Base-by-base conservation (phyloP, 2,888 invertebrate species). In the Oligia latruncula region DNA sequence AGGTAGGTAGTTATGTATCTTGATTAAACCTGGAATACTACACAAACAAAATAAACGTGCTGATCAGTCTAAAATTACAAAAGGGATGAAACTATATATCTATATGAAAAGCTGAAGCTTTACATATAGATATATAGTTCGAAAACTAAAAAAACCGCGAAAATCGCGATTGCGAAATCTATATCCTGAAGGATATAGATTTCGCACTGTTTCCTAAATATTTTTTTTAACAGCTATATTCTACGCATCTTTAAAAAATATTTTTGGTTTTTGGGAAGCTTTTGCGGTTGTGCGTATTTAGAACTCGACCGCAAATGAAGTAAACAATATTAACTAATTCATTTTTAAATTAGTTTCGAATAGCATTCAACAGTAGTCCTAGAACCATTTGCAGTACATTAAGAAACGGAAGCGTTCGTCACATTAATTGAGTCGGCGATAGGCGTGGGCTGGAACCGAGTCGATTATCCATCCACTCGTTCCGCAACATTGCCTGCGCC, bases 331-430 rank as follows among this genome's bases (percentile, higher is more conserved):
- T 62, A 66, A 29, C 64, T 40, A 15, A 52, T 46, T 62, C n/a
- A 74, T 74, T 71, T 76, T 74, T 71, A 13, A 77, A 74, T 75
- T 80, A 40, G 23, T 52, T 68, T 29, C 62, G 17, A 74, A 74
- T 71, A 35, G 60, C 72, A 80, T 80, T 75, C 62, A 76, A 67
- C 71, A 74, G 66, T 73, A 58, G 40, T 40, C 68, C 58, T 71
- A 77, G 65, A 81, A 66, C 77, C 60, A 81, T 88, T 88, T 72
- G 79, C 79, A 82, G 52, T 79, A 68, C 74, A 87, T 88, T 88
- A 89, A 90, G 87, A 91, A 92, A 92, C 94, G 93, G 94, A 94
- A 93, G 93, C 91, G 90, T 90, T 88, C 86, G 90, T 90, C 89
- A 91, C 89, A 88, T 91, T 93, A 93, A 94, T 95, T 92, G 92